A percentile compares a stretch with the other conserved stretches of the same genome.
Conservation (phyloP, 2,888 invertebrate genomes). For the Carpatolechia fugitivella region DNA sequence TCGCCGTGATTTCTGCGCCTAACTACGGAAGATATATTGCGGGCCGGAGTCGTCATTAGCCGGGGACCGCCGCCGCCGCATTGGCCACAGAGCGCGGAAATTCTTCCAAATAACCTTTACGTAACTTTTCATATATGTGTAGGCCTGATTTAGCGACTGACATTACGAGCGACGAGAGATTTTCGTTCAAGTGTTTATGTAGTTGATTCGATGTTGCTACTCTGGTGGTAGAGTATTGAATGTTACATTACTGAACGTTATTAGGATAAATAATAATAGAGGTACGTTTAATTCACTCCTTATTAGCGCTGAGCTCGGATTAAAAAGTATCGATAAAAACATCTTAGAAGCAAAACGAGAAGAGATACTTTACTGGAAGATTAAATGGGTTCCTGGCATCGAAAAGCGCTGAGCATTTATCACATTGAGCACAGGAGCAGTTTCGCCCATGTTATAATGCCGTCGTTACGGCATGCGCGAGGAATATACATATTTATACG, state of each 20-base stretch:
- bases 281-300: background rate
- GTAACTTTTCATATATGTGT: conserved; percentile 64
- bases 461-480: conserved; percentile 35
- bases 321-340: too few species aligned
- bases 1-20: conserved; percentile 73
- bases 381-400: conserved; percentile 13
- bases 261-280: background rate
- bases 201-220: conserved; percentile 18
- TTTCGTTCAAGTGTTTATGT: conserved; percentile 29
- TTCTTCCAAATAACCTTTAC: conserved; percentile 57
- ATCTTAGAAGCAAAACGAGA: background rate
- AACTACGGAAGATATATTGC: conserved; percentile 73
- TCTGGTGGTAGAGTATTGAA: background rate
- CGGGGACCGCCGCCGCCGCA: conserved; percentile 52
- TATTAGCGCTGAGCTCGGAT: background rate
- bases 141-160: conserved; percentile 52
- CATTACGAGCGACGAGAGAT: conserved; percentile 37
- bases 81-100: conserved; percentile 50
- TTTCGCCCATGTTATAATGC: conserved; percentile 43
- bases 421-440: conserved; percentile 36
- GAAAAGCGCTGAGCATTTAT: conserved; percentile 34
- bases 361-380: conserved; percentile 3
- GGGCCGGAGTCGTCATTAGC: conserved; percentile 67
- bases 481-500: conserved; percentile 47
- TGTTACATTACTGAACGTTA: too few species aligned